phyloP scores from a whole-genome alignment of 2,113 vertebrate species.

The Melanocharis versteri region DNA sequence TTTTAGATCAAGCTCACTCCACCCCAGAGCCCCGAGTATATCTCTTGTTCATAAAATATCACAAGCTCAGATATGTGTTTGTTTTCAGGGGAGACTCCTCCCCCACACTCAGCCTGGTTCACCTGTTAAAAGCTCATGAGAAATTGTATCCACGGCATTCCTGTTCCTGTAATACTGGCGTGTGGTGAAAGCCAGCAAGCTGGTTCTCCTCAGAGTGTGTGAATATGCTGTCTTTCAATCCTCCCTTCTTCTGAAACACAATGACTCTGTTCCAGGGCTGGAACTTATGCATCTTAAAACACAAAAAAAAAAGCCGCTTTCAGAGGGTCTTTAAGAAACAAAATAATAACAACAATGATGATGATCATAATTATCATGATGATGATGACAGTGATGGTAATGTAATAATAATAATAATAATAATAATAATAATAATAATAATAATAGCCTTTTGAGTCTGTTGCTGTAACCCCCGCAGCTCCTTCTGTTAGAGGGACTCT shows the following conservation, averaged over 20 bases:
- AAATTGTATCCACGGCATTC: not conserved
- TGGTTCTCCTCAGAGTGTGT: not conserved
- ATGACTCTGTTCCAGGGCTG: not conserved
- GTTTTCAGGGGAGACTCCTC: not conserved
- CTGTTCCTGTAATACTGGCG: not conserved
- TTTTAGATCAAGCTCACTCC: constrained; percentile 19
- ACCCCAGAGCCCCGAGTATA: not conserved
- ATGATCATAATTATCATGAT: not conserved
- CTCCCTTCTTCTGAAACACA: not conserved
- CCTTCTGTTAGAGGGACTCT: constrained; percentile 19
- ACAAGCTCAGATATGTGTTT: not conserved
- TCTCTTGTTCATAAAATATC: constrained; percentile 25
- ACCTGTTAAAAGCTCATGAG: constrained; percentile 41
- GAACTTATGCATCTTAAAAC: not conserved
- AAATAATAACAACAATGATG: not conserved
- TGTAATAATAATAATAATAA: not conserved
- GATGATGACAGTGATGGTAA: not conserved
- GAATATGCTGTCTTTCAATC: not conserved
- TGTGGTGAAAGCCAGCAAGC: not conserved
- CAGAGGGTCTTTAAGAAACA: not conserved
- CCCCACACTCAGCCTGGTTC: not conserved
- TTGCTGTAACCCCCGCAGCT: not conserved
- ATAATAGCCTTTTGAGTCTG: not conserved
- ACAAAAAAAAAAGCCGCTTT: not conserved
- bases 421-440: not conserved